A percentile compares a stretch with the other conserved stretches of the same genome.
phyloP scores from a whole-genome alignment of 2,113 vertebrate genomes.

The Noctilio leporinus region DNA sequence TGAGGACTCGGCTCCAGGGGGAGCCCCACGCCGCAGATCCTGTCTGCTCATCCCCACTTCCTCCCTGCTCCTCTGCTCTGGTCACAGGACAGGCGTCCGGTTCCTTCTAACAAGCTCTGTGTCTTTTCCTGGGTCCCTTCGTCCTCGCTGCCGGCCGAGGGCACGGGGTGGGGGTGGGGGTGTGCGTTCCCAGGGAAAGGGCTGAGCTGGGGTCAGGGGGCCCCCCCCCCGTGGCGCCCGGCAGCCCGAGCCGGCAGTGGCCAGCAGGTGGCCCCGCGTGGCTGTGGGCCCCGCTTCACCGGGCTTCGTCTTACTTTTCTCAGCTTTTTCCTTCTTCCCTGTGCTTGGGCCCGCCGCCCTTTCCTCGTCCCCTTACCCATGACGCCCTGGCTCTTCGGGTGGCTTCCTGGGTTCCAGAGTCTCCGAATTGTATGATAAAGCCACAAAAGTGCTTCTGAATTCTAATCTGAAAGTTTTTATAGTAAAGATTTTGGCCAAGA shows the following conservation, averaged over 20 bases:
- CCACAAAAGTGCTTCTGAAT: not conserved
- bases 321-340: not conserved
- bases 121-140: not conserved
- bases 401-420: not conserved
- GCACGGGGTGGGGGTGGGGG: not conserved
- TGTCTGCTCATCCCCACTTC: not conserved
- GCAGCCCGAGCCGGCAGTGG: not conserved
- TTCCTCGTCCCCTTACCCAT: not conserved
- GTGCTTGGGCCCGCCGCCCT: not conserved
- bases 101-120: not conserved
- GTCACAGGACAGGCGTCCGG: not conserved
- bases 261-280: not conserved
- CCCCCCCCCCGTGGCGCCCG: no score
- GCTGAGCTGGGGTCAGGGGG: not conserved
- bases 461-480: not conserved
- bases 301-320: not conserved
- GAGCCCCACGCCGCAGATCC: not conserved
- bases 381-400: not conserved
- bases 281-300: not conserved
- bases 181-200: not conserved
- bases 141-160: not conserved
- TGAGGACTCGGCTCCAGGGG: not conserved
- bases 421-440: not conserved
- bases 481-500: not conserved
- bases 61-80: not conserved